A percentile compares a stretch with the other conserved stretches of the same genome.
Evolutionary conservation across 2,888 invertebrate genomes (phyloP).

Genomic region (Cephus runcator): DNA sequence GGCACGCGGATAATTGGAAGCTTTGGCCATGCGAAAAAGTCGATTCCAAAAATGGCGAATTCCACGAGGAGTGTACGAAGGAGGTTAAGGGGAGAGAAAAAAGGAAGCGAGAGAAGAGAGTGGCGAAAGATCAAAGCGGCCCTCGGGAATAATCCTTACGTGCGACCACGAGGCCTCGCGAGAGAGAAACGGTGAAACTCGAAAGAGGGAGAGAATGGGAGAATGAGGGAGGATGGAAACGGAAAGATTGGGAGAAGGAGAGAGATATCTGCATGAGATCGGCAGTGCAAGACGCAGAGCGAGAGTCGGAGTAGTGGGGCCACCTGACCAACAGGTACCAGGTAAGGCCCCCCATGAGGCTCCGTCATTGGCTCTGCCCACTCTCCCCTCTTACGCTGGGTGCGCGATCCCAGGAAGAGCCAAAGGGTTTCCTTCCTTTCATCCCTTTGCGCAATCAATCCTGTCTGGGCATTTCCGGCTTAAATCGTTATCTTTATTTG

Average conservation of each 20-base stretch:
- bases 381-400: constrained; percentile 37
- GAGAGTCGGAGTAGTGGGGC: constrained; percentile 41
- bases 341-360: constrained; percentile 49
- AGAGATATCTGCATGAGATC: constrained; percentile 13
- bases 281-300: not conserved
- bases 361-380: constrained; percentile 56
- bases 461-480: not conserved
- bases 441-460: constrained; percentile 9
- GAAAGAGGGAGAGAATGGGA: constrained; percentile 16
- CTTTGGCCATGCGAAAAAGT: not conserved
- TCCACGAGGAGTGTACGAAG: constrained; percentile 1
- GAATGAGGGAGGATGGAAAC: constrained; percentile 8
- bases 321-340: constrained; percentile 59
- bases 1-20: not conserved
- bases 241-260: constrained; percentile 11
- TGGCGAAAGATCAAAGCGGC: constrained; percentile 48
- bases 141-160: constrained; percentile 41
- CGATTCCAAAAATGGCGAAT: constrained; percentile 11
- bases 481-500: not conserved
- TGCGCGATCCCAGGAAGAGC: constrained; percentile 13
- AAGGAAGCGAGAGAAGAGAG: not conserved
- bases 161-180: constrained; percentile 24
- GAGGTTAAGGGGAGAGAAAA: constrained; percentile 31
- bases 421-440: constrained; percentile 39
- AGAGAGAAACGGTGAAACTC: constrained; percentile 16